Conservation (phyloP, 30 jellyfish, hydroid and myxozoan genomes). For the Aurelia aurita region DNA sequence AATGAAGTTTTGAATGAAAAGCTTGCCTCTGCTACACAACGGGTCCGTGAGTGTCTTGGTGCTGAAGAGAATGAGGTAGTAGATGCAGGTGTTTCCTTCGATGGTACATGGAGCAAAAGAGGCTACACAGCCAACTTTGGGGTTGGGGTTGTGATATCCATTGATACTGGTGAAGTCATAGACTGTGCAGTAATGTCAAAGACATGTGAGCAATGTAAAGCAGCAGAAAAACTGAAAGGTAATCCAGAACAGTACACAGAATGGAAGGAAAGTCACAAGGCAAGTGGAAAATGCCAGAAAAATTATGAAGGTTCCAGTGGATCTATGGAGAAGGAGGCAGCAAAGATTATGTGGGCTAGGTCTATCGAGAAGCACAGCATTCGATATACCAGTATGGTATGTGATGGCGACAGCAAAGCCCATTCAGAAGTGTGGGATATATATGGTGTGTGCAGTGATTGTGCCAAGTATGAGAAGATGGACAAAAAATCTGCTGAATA, state of each 20-base stretch:
- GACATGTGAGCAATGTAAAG: conserved; percentile 6
- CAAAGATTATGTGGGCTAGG: conserved; percentile 3
- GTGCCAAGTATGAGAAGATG: too few species aligned
- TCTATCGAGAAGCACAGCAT: background rate
- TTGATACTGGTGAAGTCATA: conserved; percentile 11
- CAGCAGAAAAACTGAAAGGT: background rate
- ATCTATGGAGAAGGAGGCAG: conserved; percentile 17
- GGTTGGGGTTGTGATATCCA: background rate
- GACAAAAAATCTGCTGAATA: too few species aligned
- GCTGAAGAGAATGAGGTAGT: background rate
- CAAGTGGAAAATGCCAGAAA: background rate
- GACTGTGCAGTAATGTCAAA: conserved; percentile 17
- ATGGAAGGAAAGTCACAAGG: conserved; percentile 1
- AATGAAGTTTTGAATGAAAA: background rate
- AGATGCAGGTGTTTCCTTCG: background rate
- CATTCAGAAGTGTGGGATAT: too few species aligned
- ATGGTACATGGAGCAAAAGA: conserved; percentile 21
- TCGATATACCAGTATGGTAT: background rate
- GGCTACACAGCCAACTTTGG: conserved; percentile 16
- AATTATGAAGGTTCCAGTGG: conserved; percentile 17
- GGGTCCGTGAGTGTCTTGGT: background rate
- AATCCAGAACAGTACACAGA: background rate
- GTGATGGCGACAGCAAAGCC: too few species aligned
- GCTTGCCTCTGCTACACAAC: background rate
- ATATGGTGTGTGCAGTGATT: too few species aligned